These are phyloP conservation scores for Drosophila phalerata DNA, from an alignment of 2,888 invertebrate genomes.

Conservation along the genomic window DNA sequence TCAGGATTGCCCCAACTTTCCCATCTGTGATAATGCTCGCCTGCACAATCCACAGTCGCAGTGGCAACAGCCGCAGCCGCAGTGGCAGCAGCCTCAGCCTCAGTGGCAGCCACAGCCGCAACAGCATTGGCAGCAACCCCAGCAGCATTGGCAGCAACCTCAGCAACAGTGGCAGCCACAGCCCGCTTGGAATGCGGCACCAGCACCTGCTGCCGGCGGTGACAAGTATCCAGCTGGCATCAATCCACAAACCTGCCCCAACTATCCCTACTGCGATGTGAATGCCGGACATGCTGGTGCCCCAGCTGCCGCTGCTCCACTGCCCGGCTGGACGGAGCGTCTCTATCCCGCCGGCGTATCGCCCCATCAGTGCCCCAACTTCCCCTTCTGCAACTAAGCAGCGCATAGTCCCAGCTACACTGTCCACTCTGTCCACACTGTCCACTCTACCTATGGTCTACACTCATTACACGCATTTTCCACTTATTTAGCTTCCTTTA, in stretches of 20 bases:
- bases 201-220: slow-evolving; percentile 79
- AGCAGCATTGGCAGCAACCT: slow-evolving; percentile 73
- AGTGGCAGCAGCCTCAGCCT: slow-evolving; percentile 76
- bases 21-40: slow-evolving; percentile 86
- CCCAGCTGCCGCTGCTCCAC: slow-evolving; percentile 84
- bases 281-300: slow-evolving; percentile 82
- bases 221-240: slow-evolving; percentile 86
- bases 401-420: slow-evolving; percentile 3
- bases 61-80: slow-evolving; percentile 80
- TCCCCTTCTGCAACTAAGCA: slow-evolving; percentile 85
- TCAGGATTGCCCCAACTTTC: slow-evolving; percentile 86
- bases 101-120: slow-evolving; percentile 69
- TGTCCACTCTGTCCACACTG: slow-evolving; percentile 18
- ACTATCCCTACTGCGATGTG: slow-evolving; percentile 86
- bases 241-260: slow-evolving; percentile 86
- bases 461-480: slow-evolving; percentile 39
- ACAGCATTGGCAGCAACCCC: slow-evolving; percentile 79
- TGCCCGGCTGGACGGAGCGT: slow-evolving; percentile 86
- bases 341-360: slow-evolving; percentile 86
- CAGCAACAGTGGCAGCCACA: slow-evolving; percentile 63
- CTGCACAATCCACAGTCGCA: slow-evolving; percentile 84
- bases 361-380: slow-evolving; percentile 86
- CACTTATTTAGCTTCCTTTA: slow-evolving; percentile 45
- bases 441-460: slow-evolving; percentile 28
- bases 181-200: slow-evolving; percentile 81